Base-by-base conservation (phyloP, 92 coral and sea anemone species). In the Zoanthus gigantus region DNA sequence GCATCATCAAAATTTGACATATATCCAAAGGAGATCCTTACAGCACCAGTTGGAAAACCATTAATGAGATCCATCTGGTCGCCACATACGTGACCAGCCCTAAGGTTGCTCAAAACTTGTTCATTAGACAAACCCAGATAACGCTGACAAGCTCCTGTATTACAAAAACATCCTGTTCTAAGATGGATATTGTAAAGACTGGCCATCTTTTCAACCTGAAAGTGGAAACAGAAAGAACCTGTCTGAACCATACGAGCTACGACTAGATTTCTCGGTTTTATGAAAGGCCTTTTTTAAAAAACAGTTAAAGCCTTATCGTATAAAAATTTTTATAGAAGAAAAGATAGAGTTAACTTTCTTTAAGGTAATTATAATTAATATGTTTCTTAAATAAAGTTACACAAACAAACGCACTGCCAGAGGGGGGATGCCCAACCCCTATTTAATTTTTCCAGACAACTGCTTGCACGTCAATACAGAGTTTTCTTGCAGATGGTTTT, bases 141-240 rank as follows among this genome's bases (percentile, higher is more conserved):
- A 30, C 89, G 86, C 74, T 97, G 98, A 71, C 99, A 95, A 9
- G 98, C 98, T 28, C 99, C 99, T 9, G 93, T 91, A 86, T 97
- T 97, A 75, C 99, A 97, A 92, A 97, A 97, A 68, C 98, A 97
- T 28, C 99, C 99, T 6, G 99, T 97, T n/a, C 99, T 89, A 34
- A 97, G 90, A 82, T 97, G 98, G 86, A 97, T 94, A 37, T 91
- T 91, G 86, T 93, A 92, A 44, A 97, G 87, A 82, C 92, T 87
- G 42, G 99, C 99, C 91, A 97, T 88, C 88, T 94, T 95, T 84
- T 93, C 95, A 50, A 97, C 98, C 99, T 97, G 83, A 53, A 63
- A 63, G 2, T 16, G 23, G 17, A 17, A 5, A 28, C 28, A 63
- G 10, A 31, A 18, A 16, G 29, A 67, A 14, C 23, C 34, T 23